phyloP scores from a whole-genome alignment of 1,140 invertebrate genomes.

The Papilio xuthus region DNA sequence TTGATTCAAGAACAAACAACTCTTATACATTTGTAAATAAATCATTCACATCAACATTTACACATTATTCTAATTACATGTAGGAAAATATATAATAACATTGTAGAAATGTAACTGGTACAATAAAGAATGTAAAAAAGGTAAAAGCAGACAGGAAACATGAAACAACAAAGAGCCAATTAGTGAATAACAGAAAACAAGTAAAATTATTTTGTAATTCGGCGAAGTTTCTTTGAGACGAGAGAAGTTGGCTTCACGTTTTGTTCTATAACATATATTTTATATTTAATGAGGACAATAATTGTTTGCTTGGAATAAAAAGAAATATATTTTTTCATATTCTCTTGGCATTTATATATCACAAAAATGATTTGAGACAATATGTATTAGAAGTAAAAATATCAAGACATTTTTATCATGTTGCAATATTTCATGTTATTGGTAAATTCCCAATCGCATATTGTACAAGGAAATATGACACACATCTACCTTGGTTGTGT shows the following conservation, averaged over 20 bases:
- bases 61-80: background rate
- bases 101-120: background rate
- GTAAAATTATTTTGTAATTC: background rate
- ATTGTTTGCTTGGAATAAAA: background rate
- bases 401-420: background rate
- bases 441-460: background rate
- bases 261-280: background rate
- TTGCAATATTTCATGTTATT: background rate
- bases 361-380: no score
- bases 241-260: background rate
- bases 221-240: background rate
- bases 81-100: background rate
- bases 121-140: background rate
- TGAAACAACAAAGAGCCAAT: background rate
- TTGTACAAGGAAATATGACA: background rate
- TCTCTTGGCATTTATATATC: no score
- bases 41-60: background rate
- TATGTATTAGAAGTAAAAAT: no score
- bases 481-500: background rate
- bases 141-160: background rate
- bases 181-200: background rate
- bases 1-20: slow-evolving; percentile 17
- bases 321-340: no score
- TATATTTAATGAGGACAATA: background rate
- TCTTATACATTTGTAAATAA: background rate